Base-by-base conservation (phyloP, 1,140 invertebrate species). In the Zeugodacus cucurbitae region DNA sequence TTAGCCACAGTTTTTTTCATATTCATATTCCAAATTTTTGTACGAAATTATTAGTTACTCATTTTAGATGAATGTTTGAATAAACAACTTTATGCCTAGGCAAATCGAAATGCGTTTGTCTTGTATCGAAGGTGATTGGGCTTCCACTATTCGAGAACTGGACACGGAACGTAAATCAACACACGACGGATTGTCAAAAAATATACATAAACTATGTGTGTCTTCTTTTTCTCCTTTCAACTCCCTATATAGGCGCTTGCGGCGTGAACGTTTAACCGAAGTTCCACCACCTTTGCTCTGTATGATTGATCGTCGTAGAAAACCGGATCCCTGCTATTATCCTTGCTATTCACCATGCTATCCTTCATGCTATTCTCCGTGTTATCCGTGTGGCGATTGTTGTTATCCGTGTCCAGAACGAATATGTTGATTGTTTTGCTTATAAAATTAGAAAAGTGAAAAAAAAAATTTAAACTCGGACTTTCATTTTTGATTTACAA, bases 241-340 rank as follows among this genome's bases (percentile, higher is more conserved):
- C 37, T 29, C 14, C 14, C 2, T 17, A 6, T 87, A 29, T 48
- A 87, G 62, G 86, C 58, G 37, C 41, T 32, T 59, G 37, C 57
- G 32, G 3, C 87, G 87, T 7, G 58, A 87, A 37, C 41, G 29
- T 34, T 57, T 86, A 17, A 74, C 57, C 7, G 88, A 87, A 54
- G 62, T 85, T 17, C 70, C 86, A 85, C 88, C 88, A 32, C 88
- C 88, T 14, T 44, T 89, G 22, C 41, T 89, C 7, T 89, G 88
- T 41, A 89, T 85, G 86, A 67, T 89, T 5, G 88, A 89, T 89
- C 74, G 88, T 62, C 88, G 86, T 44, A 87, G 67, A 20, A 89
- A 89, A 67, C 82, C 88, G 20, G 85, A 89, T 89, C 88, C 88
- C 1, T 89, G 70, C 57, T 22, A 17, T 87, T 58, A 67, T 58